Percentiles rank a stretch among this genome's conserved stretches.
Evolutionary conservation across 2,113 vertebrate genomes (phyloP).

Genomic region (Urocolius indicus): DNA sequence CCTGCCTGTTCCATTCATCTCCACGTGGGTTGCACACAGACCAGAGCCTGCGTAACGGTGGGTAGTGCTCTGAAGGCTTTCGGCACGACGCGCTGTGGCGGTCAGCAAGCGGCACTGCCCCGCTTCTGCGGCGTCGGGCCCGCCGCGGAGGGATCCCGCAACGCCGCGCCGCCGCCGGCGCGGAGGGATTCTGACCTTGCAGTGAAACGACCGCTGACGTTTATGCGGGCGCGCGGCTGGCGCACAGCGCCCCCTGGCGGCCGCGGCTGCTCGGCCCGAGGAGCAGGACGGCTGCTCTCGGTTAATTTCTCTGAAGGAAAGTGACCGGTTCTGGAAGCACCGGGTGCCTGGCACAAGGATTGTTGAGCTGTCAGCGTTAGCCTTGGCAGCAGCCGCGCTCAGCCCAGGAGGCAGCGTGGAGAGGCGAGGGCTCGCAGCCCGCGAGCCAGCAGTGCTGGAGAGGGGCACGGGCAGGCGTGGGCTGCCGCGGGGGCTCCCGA

Average conservation of each 20-base stretch:
- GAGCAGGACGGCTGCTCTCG: too few relatives aligned
- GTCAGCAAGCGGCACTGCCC: too few relatives aligned
- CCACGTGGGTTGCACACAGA: fast-evolving
- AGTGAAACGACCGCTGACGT: too few relatives aligned
- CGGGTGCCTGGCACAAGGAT: neutral
- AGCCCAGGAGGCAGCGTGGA: fast-evolving
- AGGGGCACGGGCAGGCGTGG: fast-evolving
- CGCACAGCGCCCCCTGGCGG: neutral
- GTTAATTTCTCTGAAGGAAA: neutral
- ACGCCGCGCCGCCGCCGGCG: too few relatives aligned
- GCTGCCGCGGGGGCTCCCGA: fast-evolving
- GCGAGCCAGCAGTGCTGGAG: fast-evolving
- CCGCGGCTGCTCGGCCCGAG: neutral
- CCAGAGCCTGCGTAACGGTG: fast-evolving
- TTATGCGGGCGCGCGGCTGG: neutral
- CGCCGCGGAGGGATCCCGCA: too few relatives aligned
- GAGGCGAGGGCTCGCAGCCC: neutral
- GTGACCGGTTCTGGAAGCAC: neutral
- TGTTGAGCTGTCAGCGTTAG: neutral
- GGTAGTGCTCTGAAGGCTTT: neutral
- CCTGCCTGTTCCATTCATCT: fast-evolving
- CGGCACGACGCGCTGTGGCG: too few relatives aligned
- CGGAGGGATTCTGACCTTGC: too few relatives aligned
- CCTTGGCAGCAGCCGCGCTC: neutral
- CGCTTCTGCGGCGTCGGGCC: too few relatives aligned